These are phyloP conservation scores for Dendrolimus punctatus DNA, from an alignment of 1,140 invertebrate genomes.

Conservation along the genomic window DNA sequence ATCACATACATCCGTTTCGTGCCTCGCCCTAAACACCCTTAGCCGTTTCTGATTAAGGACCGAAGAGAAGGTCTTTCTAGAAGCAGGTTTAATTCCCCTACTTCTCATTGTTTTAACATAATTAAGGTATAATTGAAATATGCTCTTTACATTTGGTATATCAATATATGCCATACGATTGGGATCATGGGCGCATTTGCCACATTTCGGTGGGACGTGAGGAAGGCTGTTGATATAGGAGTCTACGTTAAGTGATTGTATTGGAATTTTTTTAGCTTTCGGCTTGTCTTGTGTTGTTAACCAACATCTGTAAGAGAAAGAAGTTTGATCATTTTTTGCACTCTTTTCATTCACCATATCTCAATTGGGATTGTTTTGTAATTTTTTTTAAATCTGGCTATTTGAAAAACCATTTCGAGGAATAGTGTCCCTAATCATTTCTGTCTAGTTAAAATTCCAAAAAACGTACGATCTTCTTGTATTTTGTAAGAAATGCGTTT, in stretches of 20 bases:
- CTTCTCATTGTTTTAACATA: slow-evolving; percentile 29
- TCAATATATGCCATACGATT: slow-evolving; percentile 18
- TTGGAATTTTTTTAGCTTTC: slow-evolving; percentile 19
- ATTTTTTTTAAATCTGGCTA: too few relatives aligned
- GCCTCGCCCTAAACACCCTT: slow-evolving; percentile 37
- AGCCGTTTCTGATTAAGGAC: slow-evolving; percentile 29
- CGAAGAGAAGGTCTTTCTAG: slow-evolving; percentile 37
- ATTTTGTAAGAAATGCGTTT: too few relatives aligned
- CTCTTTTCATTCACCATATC: too few relatives aligned
- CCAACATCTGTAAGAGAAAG: slow-evolving; percentile 21
- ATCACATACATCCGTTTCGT: slow-evolving; percentile 35
- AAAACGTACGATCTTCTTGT: too few relatives aligned
- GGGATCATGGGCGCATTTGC: slow-evolving; percentile 19
- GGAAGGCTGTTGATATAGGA: slow-evolving; percentile 32
- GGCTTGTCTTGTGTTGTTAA: slow-evolving; percentile 15
- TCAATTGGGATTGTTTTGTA: too few relatives aligned
- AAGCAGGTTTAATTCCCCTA: slow-evolving; percentile 21
- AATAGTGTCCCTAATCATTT: too few relatives aligned
- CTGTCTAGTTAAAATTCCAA: too few relatives aligned
- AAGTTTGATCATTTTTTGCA: too few relatives aligned
- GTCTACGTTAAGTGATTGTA: slow-evolving; percentile 27
- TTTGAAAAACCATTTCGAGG: too few relatives aligned
- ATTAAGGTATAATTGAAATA: slow-evolving; percentile 30
- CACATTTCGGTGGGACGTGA: slow-evolving; percentile 27
- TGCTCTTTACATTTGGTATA: slow-evolving; percentile 28